These are phyloP conservation scores for Argyresthia albistria DNA, from an alignment of 2,888 invertebrate species.

Conservation along the genomic window DNA sequence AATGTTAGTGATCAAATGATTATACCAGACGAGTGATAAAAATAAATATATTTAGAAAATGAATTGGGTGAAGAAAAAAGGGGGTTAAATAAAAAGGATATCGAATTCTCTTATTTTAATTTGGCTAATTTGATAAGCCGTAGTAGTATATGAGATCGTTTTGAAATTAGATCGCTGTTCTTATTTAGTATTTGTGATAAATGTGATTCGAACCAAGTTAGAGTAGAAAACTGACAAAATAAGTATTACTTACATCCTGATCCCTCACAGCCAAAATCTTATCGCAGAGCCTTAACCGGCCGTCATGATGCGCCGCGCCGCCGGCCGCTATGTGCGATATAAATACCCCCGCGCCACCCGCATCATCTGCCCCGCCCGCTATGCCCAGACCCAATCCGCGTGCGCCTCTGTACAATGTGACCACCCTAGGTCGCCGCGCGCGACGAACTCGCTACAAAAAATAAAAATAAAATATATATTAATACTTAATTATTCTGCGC, in stretches of 20 bases:
- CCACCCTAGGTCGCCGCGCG: conserved; percentile 56
- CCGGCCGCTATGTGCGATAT: conserved; percentile 64
- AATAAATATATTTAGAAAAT: too few species aligned
- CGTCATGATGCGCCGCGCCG: conserved; percentile 61
- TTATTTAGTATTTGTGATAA: too few species aligned
- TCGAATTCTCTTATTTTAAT: too few species aligned
- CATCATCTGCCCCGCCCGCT: conserved; percentile 64
- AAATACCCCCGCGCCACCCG: conserved; percentile 62
- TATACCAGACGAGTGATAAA: too few species aligned
- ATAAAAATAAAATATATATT: conserved; percentile 4
- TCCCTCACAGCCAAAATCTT: conserved; percentile 65
- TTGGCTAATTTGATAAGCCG: too few species aligned
- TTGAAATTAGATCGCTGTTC: too few species aligned
- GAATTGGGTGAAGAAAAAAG: too few species aligned
- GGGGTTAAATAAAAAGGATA: too few species aligned
- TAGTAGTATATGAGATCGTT: too few species aligned
- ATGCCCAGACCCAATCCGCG: conserved; percentile 61
- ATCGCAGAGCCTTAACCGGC: conserved; percentile 62
- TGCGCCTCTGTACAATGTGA: conserved; percentile 56
- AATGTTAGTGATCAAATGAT: neutral
- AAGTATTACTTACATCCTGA: conserved; percentile 46
- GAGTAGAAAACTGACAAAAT: too few species aligned
- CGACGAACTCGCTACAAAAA: conserved; percentile 48
- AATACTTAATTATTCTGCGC: neutral
- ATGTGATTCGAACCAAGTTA: too few species aligned